phyloP scores from a whole-genome alignment of 2,797 vertebrate genomes.

The Neomorphus geoffroyi region DNA sequence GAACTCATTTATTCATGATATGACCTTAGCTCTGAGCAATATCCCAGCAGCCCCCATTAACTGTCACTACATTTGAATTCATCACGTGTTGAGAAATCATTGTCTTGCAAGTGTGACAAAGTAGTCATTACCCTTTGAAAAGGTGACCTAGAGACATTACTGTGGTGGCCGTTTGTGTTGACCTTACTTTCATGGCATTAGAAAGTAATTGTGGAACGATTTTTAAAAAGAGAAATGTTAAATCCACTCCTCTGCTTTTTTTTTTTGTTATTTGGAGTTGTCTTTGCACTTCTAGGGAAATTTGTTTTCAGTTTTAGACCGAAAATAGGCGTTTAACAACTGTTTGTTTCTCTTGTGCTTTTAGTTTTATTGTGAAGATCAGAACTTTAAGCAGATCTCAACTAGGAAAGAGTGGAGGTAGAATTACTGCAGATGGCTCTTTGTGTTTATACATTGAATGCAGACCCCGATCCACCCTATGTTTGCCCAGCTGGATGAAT shows the following conservation, averaged over 20 bases:
- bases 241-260: not conserved
- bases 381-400: not conserved
- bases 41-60: not conserved
- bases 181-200: not conserved
- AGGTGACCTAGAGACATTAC: not conserved
- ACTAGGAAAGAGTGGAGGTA: not conserved
- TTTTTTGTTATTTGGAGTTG: not conserved
- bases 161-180: not conserved
- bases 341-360: not conserved
- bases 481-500: conserved; percentile 5
- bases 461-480: not conserved
- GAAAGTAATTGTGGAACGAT: not conserved
- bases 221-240: not conserved
- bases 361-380: not conserved
- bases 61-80: not conserved
- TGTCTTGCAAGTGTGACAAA: not conserved
- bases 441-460: not conserved
- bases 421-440: not conserved
- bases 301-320: not conserved
- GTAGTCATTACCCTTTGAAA: not conserved
- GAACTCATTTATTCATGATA: not conserved
- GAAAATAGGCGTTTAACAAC: not conserved
- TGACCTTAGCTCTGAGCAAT: not conserved
- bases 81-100: not conserved
- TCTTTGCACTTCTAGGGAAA: not conserved